These are phyloP conservation scores for Lottia gigantea DNA, from an alignment of 2,888 invertebrate species.

Conservation along the genomic window DNA sequence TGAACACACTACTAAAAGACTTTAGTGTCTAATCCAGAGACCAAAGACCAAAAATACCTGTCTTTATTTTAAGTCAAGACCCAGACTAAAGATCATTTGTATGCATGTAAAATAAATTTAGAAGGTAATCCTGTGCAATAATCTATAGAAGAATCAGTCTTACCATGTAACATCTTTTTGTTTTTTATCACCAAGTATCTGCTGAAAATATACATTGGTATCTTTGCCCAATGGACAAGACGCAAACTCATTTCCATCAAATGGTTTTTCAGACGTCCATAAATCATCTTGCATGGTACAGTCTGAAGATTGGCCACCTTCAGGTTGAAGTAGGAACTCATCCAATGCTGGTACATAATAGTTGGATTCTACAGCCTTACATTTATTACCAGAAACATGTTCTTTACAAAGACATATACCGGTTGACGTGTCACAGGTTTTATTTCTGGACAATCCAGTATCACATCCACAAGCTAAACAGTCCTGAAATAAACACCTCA, in stretches of 20 bases:
- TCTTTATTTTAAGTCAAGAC: too few relatives aligned
- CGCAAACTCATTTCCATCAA: constrained; percentile 20
- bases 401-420: constrained; percentile 93
- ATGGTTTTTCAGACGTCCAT: background rate
- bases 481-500: constrained; percentile 16
- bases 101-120: too few relatives aligned
- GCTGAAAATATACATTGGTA: constrained; percentile 2
- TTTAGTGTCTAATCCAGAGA: too few relatives aligned
- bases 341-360: constrained; percentile 20
- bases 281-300: constrained; percentile 15
- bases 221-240: constrained; percentile 5
- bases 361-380: constrained; percentile 73
- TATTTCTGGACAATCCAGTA: constrained; percentile 88
- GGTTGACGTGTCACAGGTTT: constrained; percentile 81
- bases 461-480: constrained; percentile 89
- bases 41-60: too few relatives aligned
- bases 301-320: background rate
- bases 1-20: too few relatives aligned
- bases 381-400: constrained; percentile 85
- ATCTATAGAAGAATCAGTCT: background rate
- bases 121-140: too few relatives aligned
- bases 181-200: background rate
- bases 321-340: constrained; percentile 13
- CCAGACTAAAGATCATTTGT: too few relatives aligned
- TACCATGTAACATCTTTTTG: constrained; percentile 17